phyloP scores from a whole-genome alignment of 2,888 invertebrate genomes.

The Lysandra bellargus region DNA sequence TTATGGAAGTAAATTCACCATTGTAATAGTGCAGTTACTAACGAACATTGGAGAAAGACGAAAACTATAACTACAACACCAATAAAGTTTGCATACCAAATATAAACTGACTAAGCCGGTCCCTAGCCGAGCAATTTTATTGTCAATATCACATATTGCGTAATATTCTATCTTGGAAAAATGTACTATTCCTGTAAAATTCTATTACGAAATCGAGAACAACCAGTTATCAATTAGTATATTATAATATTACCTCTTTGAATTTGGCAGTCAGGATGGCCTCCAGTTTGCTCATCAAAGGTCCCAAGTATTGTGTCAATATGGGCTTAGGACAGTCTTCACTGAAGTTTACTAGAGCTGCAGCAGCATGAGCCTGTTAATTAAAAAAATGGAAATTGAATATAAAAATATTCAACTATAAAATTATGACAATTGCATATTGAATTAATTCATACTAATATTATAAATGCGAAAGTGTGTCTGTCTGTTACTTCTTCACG shows the following conservation, averaged over 20 bases:
- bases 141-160: no score
- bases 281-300: conserved; percentile 95
- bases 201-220: no score
- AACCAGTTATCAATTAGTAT: no score
- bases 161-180: no score
- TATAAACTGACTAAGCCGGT: no score
- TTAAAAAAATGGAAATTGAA: not conserved
- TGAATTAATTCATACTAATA: not conserved
- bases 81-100: no score
- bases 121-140: no score
- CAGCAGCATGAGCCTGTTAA: conserved; percentile 88
- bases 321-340: conserved; percentile 99
- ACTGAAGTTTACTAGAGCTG: conserved; percentile 99
- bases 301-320: conserved; percentile 93
- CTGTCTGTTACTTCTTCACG: no score
- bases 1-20: conserved; percentile 72
- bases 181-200: no score
- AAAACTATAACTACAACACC: not conserved
- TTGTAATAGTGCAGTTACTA: conserved; percentile 59
- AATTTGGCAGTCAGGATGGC: conserved; percentile 94
- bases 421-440: not conserved
- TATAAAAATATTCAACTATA: not conserved
- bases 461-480: no score
- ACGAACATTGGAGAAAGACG: conserved; percentile 69
- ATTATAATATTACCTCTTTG: conserved; percentile 83